Conservation (phyloP, 2,113 vertebrate genomes). For the Rhombomys opimus region DNA sequence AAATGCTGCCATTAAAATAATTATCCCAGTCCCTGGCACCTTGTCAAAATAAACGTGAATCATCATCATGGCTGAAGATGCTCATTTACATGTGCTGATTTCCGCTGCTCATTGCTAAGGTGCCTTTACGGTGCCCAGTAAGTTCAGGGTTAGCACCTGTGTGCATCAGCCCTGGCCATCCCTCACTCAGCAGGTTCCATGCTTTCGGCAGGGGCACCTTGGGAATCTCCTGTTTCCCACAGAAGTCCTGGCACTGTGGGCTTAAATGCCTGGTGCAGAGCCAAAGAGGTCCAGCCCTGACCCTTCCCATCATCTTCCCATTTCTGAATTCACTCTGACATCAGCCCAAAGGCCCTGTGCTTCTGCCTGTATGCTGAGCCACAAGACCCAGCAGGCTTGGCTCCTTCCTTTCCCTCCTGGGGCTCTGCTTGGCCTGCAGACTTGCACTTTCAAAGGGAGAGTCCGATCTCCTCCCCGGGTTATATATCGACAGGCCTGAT, state of each 20-base stretch:
- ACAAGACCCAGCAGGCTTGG: background rate
- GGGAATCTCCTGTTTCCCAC: background rate
- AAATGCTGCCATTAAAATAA: constrained; percentile 21
- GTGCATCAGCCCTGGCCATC: background rate
- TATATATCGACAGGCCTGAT: constrained; percentile 63
- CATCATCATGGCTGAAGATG: background rate
- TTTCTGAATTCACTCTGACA: background rate
- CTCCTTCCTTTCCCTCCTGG: constrained; percentile 1
- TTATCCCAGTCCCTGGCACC: constrained; percentile 15
- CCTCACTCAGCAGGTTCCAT: background rate
- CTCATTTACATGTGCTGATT: background rate
- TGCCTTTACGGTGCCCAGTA: background rate
- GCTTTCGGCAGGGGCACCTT: background rate
- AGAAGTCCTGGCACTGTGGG: background rate
- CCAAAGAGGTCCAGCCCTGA: constrained; percentile 28
- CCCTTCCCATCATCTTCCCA: background rate
- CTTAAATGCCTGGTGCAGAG: background rate
- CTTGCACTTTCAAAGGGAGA: constrained; percentile 60
- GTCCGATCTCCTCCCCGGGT: constrained; percentile 27
- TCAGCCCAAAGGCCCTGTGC: background rate
- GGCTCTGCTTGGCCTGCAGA: constrained; percentile 22
- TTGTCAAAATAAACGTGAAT: constrained; percentile 23
- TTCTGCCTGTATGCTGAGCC: background rate
- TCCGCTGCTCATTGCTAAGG: background rate
- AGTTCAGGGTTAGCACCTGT: background rate